phyloP scores from a whole-genome alignment of 2,113 vertebrate genomes.

The Paramormyrops kingsleyae region DNA sequence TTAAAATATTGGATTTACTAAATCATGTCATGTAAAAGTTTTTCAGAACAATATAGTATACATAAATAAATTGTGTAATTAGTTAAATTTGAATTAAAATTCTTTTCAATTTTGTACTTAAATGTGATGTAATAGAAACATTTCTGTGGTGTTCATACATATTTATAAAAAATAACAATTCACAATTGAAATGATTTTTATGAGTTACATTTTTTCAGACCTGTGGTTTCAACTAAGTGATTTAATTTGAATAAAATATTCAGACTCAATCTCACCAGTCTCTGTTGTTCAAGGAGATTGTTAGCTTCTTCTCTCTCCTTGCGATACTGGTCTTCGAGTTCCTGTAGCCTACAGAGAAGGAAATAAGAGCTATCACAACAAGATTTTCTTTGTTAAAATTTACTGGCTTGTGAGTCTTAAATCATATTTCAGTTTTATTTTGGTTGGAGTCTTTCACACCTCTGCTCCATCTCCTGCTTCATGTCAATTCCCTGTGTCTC shows the following conservation, averaged over 20 bases:
- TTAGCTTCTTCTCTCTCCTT: slow-evolving; percentile 90
- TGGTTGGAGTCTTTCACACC: slow-evolving; percentile 51
- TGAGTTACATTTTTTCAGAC: not conserved
- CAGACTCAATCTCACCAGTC: slow-evolving; percentile 70
- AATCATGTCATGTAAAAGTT: not conserved
- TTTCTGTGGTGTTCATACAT: not conserved
- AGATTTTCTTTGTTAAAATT: not conserved
- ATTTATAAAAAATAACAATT: not conserved
- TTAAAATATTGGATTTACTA: not conserved
- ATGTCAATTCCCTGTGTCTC: slow-evolving; percentile 98
- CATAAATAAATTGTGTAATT: too few relatives aligned
- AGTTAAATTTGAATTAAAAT: too few relatives aligned
- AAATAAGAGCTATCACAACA: not conserved
- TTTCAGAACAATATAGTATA: too few relatives aligned
- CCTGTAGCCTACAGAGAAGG: slow-evolving; percentile 73
- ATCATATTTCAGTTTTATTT: not conserved
- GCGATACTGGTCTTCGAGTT: slow-evolving; percentile 92
- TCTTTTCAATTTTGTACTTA: too few relatives aligned
- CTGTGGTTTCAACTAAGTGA: not conserved
- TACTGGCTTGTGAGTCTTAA: not conserved
- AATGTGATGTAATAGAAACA: too few relatives aligned
- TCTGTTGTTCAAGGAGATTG: slow-evolving; percentile 91
- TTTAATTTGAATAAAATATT: not conserved
- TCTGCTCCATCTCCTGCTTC: slow-evolving; percentile 98
- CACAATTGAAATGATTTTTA: not conserved